Evolutionary conservation across 2,888 invertebrate genomes (phyloP), one percentile per base, ranked within the genome.

Genomic region (Lydus trimaculatus): DNA sequence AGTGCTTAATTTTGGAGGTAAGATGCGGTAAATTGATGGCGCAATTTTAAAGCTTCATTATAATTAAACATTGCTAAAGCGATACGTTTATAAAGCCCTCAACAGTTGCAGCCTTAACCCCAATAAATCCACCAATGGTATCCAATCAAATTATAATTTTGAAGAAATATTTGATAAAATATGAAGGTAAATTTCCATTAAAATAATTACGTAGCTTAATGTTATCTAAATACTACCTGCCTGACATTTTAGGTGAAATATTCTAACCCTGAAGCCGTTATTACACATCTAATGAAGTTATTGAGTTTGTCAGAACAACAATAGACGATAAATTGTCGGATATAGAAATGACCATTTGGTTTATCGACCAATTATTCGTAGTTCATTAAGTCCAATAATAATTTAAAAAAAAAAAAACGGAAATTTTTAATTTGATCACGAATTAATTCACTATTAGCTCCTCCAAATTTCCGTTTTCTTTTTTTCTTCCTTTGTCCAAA

Each of bases 231-330:
- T 25, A 56, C 17, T 15, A 25, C 13, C 25, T 25, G 25, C 13
- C 15, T 56, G 25, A 56, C 25, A 56, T 56, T 15, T 25, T 15
- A 56, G 56, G 20, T 13, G 5, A 25, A 56, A 56, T 56, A 56
- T 25, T 56, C 56, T 25, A 56, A 13, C 25, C 20, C 25, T 5
- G 25, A 25, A 25, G 20, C 20, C 25, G 2, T 15, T 56, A 25
- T 23, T 56, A 25, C 20, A 48, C 9, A n/a, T n/a, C 25, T 56
- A 56, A 56, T 56, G 56, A 56, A 56, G 28, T 56, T 28, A 56
- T 56, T 28, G 56, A 56, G 56, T 56, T 56, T 13, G n/a, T 15
- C n/a, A n/a, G 28, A 56, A n/a, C n/a, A 56, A 56, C 56, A 56
- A 56, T 56, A 8, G 28, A 7, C 56, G 56, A 15, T 28, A 56